phyloP scores from a whole-genome alignment of 1,140 invertebrate genomes.

The Apis florea region DNA sequence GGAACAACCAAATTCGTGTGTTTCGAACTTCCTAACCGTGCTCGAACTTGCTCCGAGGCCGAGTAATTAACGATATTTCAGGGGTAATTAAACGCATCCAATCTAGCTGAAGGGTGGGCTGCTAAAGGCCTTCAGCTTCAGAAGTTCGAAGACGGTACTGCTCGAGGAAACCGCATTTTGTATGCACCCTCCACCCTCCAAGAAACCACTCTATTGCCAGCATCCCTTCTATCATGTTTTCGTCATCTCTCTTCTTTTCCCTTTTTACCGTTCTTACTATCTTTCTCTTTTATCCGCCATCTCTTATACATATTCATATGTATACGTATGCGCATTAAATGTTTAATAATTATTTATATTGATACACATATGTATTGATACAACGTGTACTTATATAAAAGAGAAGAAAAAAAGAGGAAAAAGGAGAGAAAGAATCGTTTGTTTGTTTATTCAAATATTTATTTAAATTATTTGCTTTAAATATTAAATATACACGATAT shows the following conservation, averaged over 20 bases:
- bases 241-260: slow-evolving; percentile 41
- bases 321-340: neutral
- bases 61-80: slow-evolving; percentile 80
- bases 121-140: slow-evolving; percentile 62
- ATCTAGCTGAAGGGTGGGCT: slow-evolving; percentile 71
- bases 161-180: slow-evolving; percentile 72
- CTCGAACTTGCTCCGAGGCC: slow-evolving; percentile 37
- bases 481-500: neutral
- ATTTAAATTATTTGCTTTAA: neutral
- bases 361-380: too few relatives aligned
- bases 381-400: neutral
- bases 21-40: slow-evolving; percentile 34
- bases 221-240: slow-evolving; percentile 44
- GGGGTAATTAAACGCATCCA: slow-evolving; percentile 78
- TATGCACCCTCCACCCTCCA: slow-evolving; percentile 57
- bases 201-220: slow-evolving; percentile 45
- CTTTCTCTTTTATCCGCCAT: neutral
- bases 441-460: neutral
- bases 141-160: slow-evolving; percentile 68
- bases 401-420: too few relatives aligned
- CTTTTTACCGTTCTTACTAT: neutral
- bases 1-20: slow-evolving; percentile 42
- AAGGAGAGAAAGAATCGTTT: too few relatives aligned
- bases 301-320: neutral
- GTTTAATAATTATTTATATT: neutral